These are phyloP conservation scores for Neodiprion virginianus DNA, from an alignment of 1,140 invertebrate species.

Conservation along the genomic window DNA sequence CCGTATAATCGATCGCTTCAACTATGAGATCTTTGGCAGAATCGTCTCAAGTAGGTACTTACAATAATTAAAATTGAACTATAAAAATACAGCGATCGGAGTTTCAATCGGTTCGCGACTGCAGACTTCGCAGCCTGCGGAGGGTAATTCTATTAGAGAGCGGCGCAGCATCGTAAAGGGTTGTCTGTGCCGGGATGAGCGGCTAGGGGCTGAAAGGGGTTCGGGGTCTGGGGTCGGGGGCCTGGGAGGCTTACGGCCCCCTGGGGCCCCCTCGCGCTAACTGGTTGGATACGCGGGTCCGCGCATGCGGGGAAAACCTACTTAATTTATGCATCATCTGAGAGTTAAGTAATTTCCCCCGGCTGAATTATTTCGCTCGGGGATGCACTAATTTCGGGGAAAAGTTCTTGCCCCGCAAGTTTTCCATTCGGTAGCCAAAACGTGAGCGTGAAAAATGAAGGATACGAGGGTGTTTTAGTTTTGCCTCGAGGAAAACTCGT, in stretches of 20 bases:
- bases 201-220: neutral
- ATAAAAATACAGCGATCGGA: neutral
- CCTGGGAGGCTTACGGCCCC: conserved; percentile 49
- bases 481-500: too few relatives aligned
- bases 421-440: too few relatives aligned
- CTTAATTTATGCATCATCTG: conserved; percentile 66
- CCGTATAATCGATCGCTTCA: too few relatives aligned
- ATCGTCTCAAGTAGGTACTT: too few relatives aligned
- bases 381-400: conserved; percentile 24
- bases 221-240: neutral
- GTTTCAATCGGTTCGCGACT: neutral
- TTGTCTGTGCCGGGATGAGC: neutral
- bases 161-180: conserved; percentile 3
- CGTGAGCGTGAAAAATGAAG: too few relatives aligned
- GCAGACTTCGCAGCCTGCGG: neutral
- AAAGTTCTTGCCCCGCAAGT: too few relatives aligned
- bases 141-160: conserved; percentile 3
- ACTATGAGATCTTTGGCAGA: too few relatives aligned
- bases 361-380: conserved; percentile 51
- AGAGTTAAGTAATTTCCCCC: conserved; percentile 65
- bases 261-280: conserved; percentile 63
- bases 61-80: too few relatives aligned
- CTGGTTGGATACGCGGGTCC: conserved; percentile 46
- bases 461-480: too few relatives aligned
- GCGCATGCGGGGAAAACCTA: conserved; percentile 42